Base-by-base conservation (phyloP, 2,113 vertebrate species). In the Lamprotornis superbus region DNA sequence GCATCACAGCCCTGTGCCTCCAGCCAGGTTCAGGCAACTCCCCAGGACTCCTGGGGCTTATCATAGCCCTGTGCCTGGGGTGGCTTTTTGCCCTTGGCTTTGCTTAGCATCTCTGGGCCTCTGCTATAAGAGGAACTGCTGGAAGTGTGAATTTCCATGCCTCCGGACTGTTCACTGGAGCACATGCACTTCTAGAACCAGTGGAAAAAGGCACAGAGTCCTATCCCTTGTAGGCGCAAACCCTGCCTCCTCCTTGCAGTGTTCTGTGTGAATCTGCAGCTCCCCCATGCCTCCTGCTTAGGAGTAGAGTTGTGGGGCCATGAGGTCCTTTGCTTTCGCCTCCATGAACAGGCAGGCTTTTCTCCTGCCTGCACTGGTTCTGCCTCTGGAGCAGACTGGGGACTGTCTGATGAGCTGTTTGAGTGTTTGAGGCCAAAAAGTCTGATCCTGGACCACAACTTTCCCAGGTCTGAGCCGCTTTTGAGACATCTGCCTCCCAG, bases 401-500 rank as follows among this genome's bases (percentile, higher is more conserved):
- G 49, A 75, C 82, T 40, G 30, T 56, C 49, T 56, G 40, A 61
- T 53, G 80, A 94, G 73, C 24, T 47, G 39, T 70, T 67, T 20
- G 73, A 53, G 17, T 71, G 39, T 83, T 57, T 42, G 69, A 78
- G 56, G 80, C 77, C 61, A 87, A 82, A 87, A 82, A 84, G 37
- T 35, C 55, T 69, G 35, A 21, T 63, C n/a, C 37, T 1, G 3
- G 67, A 49, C 65, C 67, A 69, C 69, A 60, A 6, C 27, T 82
- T 25, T 59, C 33, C 46, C 87, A 94, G 87, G 75, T 86, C 68
- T 89, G 78, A 88, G 85, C 59, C 5, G 19, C 92, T 91, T 87
- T 85, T 30, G 47, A 94, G 90, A 95, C 92, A 95, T 95, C 95
- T 95, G 94, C 55, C 5, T 6, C 56, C 65, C 93, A 96, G 91